These are phyloP conservation scores for Entelurus aequoreus DNA, from an alignment of 2,113 vertebrate genomes.

Conservation along the genomic window DNA sequence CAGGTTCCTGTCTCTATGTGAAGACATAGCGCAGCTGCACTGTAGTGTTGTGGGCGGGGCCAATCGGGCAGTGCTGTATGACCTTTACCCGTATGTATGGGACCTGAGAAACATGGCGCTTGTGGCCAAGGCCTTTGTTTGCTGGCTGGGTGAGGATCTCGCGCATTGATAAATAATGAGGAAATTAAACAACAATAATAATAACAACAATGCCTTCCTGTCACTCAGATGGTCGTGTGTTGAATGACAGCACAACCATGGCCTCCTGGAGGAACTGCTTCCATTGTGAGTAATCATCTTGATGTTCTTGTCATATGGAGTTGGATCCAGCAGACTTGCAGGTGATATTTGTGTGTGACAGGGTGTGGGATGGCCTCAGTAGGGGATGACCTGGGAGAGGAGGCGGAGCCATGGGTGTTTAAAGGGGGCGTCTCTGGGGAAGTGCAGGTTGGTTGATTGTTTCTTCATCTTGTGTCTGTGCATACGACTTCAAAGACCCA, in stretches of 20 bases:
- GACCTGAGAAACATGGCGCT: conserved; percentile 80
- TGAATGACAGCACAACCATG: conserved; percentile 68
- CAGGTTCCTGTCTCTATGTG: conserved; percentile 69
- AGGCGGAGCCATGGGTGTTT: conserved; percentile 76
- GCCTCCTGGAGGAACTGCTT: conserved; percentile 82
- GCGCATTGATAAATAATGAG: background rate
- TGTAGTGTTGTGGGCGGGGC: conserved; percentile 71
- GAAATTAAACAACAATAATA: background rate
- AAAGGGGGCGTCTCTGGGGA: conserved; percentile 82
- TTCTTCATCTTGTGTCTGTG: background rate
- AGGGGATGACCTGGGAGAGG: conserved; percentile 57
- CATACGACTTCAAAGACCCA: conserved; percentile 1
- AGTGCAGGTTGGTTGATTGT: conserved; percentile 73
- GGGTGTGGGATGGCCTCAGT: conserved; percentile 77
- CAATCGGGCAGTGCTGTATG: conserved; percentile 76
- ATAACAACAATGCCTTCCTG: background rate
- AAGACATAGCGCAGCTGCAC: conserved; percentile 71
- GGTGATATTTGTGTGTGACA: conserved; percentile 33
- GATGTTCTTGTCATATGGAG: background rate
- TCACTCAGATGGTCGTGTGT: conserved; percentile 73
- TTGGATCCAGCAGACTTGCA: background rate
- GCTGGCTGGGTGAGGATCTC: conserved; percentile 75
- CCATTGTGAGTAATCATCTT: conserved; percentile 73
- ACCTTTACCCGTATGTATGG: conserved; percentile 85
- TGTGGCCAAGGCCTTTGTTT: conserved; percentile 76